Percentiles rank a stretch among this genome's conserved stretches.
phyloP scores from a whole-genome alignment of 2,888 invertebrate genomes.

The Seira musarum region DNA sequence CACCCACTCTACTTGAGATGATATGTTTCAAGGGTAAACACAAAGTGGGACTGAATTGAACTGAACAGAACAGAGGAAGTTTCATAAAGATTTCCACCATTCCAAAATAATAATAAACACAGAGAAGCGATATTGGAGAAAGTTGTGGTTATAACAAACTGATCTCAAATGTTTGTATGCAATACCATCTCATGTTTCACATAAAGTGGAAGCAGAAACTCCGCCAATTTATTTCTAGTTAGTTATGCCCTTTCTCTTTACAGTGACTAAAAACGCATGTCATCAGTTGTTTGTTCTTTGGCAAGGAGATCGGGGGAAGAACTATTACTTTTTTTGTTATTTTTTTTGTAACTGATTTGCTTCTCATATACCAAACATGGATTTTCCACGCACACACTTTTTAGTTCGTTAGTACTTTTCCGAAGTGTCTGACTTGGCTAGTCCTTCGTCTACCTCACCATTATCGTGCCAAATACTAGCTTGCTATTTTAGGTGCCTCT shows the following conservation, averaged over 20 bases:
- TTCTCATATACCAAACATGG: background rate
- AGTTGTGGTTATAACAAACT: background rate
- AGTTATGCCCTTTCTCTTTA: background rate
- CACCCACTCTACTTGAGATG: background rate
- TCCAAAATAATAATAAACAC: constrained; percentile 15
- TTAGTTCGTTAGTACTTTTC: background rate
- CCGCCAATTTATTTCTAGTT: constrained; percentile 11
- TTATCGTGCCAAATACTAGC: too few relatives aligned
- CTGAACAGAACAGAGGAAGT: background rate
- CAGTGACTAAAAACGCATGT: background rate
- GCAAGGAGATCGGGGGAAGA: background rate
- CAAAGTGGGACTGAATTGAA: background rate
- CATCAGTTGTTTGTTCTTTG: constrained; percentile 2
- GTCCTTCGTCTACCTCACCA: background rate
- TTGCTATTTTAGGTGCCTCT: too few relatives aligned
- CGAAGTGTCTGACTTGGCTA: background rate
- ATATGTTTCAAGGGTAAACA: constrained; percentile 8
- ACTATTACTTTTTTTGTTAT: background rate
- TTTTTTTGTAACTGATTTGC: too few relatives aligned
- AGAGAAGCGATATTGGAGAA: background rate
- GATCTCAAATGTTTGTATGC: background rate
- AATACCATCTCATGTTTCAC: background rate
- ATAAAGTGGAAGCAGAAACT: background rate
- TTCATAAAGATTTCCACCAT: background rate
- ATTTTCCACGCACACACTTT: background rate